Evolutionary conservation across 2,113 vertebrate species (phyloP).

Genomic region (Corythoichthys haematopterus): DNA sequence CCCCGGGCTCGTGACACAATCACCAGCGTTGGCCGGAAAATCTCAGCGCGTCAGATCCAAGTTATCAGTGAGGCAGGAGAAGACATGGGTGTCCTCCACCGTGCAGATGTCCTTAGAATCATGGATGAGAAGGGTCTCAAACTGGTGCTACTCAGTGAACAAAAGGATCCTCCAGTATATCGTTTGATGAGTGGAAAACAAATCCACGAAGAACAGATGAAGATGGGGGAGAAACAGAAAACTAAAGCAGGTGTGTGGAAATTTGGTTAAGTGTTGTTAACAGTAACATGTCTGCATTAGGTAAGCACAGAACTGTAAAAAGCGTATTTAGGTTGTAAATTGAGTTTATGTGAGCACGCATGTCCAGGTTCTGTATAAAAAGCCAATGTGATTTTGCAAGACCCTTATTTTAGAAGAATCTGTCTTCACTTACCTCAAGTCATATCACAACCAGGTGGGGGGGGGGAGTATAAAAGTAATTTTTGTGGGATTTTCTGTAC

Average conservation of each 20-base stretch:
- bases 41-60: conserved; percentile 73
- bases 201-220: conserved; percentile 82
- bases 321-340: not conserved
- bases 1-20: conserved; percentile 44
- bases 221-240: conserved; percentile 74
- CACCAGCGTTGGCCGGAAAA: conserved; percentile 78
- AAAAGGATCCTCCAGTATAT: conserved; percentile 78
- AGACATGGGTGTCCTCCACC: conserved; percentile 81
- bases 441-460: not conserved
- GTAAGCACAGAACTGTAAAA: not conserved
- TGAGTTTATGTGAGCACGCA: not conserved
- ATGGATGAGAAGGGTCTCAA: conserved; percentile 79
- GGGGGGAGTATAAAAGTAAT: not conserved
- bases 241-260: conserved; percentile 67
- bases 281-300: not conserved
- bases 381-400: no score
- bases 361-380: not conserved
- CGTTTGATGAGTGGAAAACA: conserved; percentile 84
- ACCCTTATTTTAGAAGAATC: no score
- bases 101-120: conserved; percentile 75
- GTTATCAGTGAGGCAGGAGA: conserved; percentile 77
- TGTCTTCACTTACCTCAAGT: no score
- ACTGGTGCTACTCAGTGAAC: conserved; percentile 71
- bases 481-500: conserved; percentile 7
- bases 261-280: not conserved